Base-by-base conservation (phyloP, 2,797 vertebrate species). In the Lerista edwardsae region DNA sequence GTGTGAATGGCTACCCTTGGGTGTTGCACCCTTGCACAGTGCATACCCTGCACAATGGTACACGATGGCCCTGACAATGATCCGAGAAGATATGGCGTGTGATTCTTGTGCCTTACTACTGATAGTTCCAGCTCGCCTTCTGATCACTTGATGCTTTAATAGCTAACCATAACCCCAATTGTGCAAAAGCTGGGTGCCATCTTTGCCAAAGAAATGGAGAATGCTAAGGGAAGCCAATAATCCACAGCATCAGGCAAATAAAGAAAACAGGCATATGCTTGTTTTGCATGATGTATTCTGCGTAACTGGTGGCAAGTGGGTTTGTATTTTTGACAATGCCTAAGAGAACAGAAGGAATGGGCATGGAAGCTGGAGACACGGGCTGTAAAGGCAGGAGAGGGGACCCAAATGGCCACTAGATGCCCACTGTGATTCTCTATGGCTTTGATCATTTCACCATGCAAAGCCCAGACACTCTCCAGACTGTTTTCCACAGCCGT, bases 381-480 rank as follows among this genome's bases (percentile, higher is more conserved):
- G 17, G 15, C 65, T 34, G 31, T 34, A 19, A 31, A 9, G 17
- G 65, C 14, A 34, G 31, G 15, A 17, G 65, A 19, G 65, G 2
- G 17, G 65, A 72, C 11, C 39, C 39, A 41, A 27, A 29, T 47
- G 39, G 39, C 23, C 41, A 27, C 69, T 41, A 29, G 39, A 72
- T 41, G 11, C 10, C 69, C 25, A 25, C 69, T 57, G 11, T 21
- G 44, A 84, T 51, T 0, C 17, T 3, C 0, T 29, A 67, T 73
- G 75, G 84, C 84, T 68, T 84, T 31, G 44, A 57, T 14, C 80
- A 64, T 44, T 61, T 75, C 67, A 83, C 15, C 27, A 64, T 0
- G 27, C 0, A 6, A 64, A 31, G 67, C 31, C 25, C 79, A 29
- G 39, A 44, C 69, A n/a, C 15, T 73, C 39, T 2, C 71, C 29